These are phyloP conservation scores for Microdon myrmicae DNA, from an alignment of 2,888 invertebrate genomes.

Conservation along the genomic window DNA sequence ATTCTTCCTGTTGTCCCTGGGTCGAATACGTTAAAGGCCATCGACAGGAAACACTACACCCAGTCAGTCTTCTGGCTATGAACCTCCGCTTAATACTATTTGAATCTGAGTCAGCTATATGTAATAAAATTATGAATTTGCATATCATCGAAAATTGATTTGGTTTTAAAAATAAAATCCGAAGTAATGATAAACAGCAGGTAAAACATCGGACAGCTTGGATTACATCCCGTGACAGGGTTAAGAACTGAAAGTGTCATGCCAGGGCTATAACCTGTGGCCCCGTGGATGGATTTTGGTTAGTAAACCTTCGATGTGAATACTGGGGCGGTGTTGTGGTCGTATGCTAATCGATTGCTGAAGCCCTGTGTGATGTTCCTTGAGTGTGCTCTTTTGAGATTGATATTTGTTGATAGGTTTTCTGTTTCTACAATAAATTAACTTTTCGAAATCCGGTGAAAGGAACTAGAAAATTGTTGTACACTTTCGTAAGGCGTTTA, in stretches of 20 bases:
- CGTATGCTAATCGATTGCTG: too few relatives aligned
- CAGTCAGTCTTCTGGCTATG: slow-evolving; percentile 1
- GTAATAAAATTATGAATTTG: slow-evolving; percentile 34
- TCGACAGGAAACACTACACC: slow-evolving; percentile 15
- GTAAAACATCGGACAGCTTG: too few relatives aligned
- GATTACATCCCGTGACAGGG: too few relatives aligned
- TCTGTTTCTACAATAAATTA: slow-evolving; percentile 6
- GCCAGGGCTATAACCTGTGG: too few relatives aligned
- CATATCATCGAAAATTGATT: slow-evolving; percentile 31
- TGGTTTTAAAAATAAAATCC: neutral
- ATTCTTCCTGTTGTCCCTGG: slow-evolving; percentile 8
- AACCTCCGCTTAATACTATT: slow-evolving; percentile 16
- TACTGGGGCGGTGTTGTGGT: too few relatives aligned
- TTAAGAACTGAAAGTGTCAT: too few relatives aligned
- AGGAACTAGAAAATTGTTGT: slow-evolving; percentile 1
- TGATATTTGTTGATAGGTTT: neutral
- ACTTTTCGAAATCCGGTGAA: slow-evolving; percentile 2
- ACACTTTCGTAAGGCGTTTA: neutral
- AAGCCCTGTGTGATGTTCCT: too few relatives aligned
- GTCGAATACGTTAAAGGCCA: neutral
- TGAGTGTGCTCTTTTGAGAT: neutral
- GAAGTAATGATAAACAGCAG: too few relatives aligned
- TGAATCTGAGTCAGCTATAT: slow-evolving; percentile 21
- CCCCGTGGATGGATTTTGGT: too few relatives aligned
- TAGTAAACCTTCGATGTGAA: too few relatives aligned